Percentiles rank a stretch among this genome's conserved stretches.
phyloP scores from a whole-genome alignment of 2,797 vertebrate species.

The Clarias pachynema region DNA sequence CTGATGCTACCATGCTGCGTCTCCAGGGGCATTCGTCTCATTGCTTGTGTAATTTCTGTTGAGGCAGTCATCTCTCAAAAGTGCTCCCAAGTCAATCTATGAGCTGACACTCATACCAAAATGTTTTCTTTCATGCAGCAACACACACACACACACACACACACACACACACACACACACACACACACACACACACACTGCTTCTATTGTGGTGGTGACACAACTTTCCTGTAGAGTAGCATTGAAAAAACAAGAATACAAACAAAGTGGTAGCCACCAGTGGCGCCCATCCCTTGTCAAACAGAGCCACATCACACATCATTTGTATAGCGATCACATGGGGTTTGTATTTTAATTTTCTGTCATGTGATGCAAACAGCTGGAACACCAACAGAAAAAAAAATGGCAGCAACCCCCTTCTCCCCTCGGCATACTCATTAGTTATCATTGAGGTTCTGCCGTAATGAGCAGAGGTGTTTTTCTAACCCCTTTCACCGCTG shows the following conservation, averaged over 20 bases:
- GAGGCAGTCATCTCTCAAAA: constrained; percentile 70
- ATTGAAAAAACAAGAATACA: constrained; percentile 23
- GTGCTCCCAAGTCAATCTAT: constrained; percentile 59
- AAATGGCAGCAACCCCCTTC: not conserved
- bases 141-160: constrained; percentile 31
- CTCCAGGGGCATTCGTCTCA: constrained; percentile 54
- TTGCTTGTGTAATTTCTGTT: constrained; percentile 67
- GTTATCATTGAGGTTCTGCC: constrained; percentile 37
- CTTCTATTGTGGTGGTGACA: constrained; percentile 13
- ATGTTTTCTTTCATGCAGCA: constrained; percentile 45
- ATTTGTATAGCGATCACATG: constrained; percentile 12
- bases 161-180: constrained; percentile 14
- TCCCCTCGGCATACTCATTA: constrained; percentile 38
- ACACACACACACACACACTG: constrained; percentile 15
- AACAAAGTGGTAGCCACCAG: constrained; percentile 6
- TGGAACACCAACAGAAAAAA: constrained; percentile 3
- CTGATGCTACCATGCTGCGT: constrained; percentile 53
- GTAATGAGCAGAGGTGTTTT: constrained; percentile 56
- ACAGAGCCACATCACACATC: constrained; percentile 1
- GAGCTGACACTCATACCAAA: constrained; percentile 22
- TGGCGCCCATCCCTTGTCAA: constrained; percentile 6
- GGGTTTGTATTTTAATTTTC: constrained; percentile 17
- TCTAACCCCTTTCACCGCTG: constrained; percentile 42
- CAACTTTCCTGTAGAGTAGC: constrained; percentile 14
- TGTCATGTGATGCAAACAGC: not conserved